Evolutionary conservation across 2,113 vertebrate species (phyloP).

Genomic region (Hippocampus abdominalis): DNA sequence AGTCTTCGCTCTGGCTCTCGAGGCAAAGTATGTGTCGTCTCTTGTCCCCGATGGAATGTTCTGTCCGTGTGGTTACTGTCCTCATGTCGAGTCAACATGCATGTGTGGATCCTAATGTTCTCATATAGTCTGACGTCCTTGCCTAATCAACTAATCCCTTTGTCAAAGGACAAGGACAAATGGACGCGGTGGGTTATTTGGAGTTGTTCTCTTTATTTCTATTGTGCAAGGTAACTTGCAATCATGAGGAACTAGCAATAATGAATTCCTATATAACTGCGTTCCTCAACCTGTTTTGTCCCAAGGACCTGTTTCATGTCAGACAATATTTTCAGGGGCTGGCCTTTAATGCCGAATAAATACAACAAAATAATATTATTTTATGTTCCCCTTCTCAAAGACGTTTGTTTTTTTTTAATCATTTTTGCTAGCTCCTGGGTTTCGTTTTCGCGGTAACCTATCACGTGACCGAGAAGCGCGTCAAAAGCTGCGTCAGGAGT

Average conservation of each 20-base stretch:
- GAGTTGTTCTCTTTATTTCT: not conserved
- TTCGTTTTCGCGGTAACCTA: no score
- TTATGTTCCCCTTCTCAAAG: no score
- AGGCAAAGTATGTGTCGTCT: constrained; percentile 87
- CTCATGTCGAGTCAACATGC: not conserved
- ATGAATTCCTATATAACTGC: not conserved
- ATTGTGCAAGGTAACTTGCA: not conserved
- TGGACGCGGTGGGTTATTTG: not conserved
- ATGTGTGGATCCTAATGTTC: not conserved
- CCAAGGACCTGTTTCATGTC: no score
- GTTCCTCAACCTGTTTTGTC: no score
- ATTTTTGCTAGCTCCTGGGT: no score
- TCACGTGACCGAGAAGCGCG: no score
- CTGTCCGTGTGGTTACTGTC: not conserved
- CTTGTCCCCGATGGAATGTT: not conserved
- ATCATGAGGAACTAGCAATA: not conserved
- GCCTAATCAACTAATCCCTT: not conserved
- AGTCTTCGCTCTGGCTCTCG: constrained; percentile 93
- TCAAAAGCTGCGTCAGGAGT: no score
- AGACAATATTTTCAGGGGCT: no score
- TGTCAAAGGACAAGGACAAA: not conserved
- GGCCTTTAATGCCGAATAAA: no score
- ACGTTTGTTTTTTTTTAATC: no score
- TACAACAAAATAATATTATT: no score
- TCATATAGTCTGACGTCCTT: not conserved